Conservation (phyloP, 1,140 invertebrate genomes). For the Wiebesia pumilae region DNA sequence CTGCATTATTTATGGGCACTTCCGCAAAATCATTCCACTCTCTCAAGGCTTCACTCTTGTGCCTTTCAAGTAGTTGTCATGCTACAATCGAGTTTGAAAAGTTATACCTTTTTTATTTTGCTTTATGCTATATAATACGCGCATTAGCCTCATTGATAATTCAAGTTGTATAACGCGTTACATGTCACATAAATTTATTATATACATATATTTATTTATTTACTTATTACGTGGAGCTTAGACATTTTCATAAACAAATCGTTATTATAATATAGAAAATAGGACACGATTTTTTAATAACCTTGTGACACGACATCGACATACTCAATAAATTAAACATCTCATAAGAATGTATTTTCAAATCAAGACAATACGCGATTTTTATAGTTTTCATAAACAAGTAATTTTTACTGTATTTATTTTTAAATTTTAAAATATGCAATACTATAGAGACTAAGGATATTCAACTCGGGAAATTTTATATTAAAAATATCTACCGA, state of each 20-base stretch:
- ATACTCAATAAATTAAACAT: background rate
- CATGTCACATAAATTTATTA: background rate
- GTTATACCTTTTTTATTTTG: background rate
- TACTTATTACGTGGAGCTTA: background rate
- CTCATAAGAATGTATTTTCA: background rate
- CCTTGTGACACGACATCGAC: background rate
- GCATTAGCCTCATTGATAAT: background rate
- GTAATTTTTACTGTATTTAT: no score
- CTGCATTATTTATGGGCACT: constrained; percentile 49
- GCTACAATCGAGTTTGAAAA: background rate
- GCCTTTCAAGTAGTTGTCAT: background rate
- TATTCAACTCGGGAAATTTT: no score
- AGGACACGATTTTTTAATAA: background rate
- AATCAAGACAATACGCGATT: background rate
- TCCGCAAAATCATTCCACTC: background rate
- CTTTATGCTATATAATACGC: background rate
- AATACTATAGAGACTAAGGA: no score
- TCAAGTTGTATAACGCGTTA: background rate
- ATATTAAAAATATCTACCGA: background rate
- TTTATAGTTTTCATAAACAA: background rate
- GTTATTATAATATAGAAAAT: background rate
- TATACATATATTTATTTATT: no score
- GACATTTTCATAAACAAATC: background rate
- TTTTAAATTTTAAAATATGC: no score
- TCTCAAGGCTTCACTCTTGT: background rate